Percentiles rank a stretch among this genome's conserved stretches.
Conservation (phyloP, 2,797 vertebrate species). For the Girardinus metallicus region DNA sequence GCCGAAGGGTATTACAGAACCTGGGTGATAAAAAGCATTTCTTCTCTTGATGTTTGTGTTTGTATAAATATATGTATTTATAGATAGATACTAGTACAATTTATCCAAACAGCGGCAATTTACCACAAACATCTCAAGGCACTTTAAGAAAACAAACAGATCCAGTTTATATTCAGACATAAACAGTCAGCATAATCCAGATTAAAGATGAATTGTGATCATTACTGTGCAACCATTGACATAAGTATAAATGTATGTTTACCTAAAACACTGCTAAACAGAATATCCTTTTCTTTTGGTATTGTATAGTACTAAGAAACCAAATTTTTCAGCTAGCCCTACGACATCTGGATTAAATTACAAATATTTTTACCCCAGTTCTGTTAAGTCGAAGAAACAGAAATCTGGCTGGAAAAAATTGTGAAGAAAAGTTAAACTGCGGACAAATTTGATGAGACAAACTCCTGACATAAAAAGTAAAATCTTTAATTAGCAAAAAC, state of each 20-base stretch:
- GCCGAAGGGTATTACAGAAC: conserved; percentile 54
- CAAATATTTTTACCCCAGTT: too few relatives aligned
- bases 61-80: not conserved
- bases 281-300: not conserved
- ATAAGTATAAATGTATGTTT: too few relatives aligned
- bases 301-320: not conserved
- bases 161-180: not conserved
- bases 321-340: not conserved
- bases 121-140: not conserved
- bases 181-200: not conserved
- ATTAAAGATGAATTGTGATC: too few relatives aligned
- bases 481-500: conserved; percentile 70
- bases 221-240: too few relatives aligned
- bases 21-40: not conserved
- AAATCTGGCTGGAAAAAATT: not conserved
- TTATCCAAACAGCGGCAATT: not conserved
- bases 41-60: not conserved
- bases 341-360: too few relatives aligned
- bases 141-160: not conserved
- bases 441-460: not conserved
- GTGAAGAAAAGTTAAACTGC: not conserved
- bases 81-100: not conserved
- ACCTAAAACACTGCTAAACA: not conserved
- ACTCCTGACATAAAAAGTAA: conserved; percentile 43
- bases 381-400: too few relatives aligned